Conservation (phyloP, 2,888 invertebrate genomes). For the Piscicola geometra region DNA sequence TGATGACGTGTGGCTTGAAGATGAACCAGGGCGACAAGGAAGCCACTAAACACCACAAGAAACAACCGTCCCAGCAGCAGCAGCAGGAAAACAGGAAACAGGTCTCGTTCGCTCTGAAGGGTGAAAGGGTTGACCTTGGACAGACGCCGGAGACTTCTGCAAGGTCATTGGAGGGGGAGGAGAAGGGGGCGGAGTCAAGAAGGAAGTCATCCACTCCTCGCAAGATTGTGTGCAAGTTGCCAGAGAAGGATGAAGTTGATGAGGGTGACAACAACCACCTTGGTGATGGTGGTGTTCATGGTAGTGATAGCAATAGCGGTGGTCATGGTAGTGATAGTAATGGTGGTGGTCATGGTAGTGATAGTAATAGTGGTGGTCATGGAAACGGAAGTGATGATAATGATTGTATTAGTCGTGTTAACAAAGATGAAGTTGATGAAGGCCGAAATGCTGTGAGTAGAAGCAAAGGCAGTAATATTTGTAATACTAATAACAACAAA, state of each 20-base stretch:
- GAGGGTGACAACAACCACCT: background rate
- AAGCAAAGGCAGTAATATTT: background rate
- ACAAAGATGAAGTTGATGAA: too few species aligned
- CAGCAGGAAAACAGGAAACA: background rate
- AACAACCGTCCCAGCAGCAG: too few species aligned
- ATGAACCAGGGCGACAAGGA: background rate
- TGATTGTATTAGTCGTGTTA: background rate
- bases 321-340: background rate
- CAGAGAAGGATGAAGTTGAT: slow-evolving; percentile 7
- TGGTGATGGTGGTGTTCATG: background rate
- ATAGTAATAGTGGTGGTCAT: background rate
- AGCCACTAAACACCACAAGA: background rate
- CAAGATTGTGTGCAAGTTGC: slow-evolving; percentile 12
- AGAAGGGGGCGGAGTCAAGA: slow-evolving; percentile 33
- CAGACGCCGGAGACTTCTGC: background rate
- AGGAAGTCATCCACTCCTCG: slow-evolving; percentile 39
- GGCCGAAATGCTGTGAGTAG: too few species aligned
- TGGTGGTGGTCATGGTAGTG: background rate
- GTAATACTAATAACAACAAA: background rate
- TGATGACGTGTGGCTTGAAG: background rate
- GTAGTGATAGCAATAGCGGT: background rate
- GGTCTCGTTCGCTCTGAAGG: background rate
- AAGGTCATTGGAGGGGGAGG: background rate
- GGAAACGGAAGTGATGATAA: slow-evolving; percentile 7
- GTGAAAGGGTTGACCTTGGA: background rate